phyloP scores from a whole-genome alignment of 2,888 invertebrate genomes.

The Ceratothoa steindachneri region DNA sequence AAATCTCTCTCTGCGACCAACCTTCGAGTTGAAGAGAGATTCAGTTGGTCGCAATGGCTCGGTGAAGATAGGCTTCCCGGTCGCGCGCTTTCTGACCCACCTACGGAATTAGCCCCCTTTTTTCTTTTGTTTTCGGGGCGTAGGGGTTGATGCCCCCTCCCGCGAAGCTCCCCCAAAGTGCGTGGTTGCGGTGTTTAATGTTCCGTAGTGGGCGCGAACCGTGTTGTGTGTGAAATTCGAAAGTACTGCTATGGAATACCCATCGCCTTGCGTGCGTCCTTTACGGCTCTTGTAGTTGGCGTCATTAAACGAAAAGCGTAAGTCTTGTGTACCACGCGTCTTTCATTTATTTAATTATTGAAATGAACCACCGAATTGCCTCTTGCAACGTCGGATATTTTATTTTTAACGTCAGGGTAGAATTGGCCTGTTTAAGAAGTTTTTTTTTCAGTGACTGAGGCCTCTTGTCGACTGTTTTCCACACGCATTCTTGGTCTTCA shows the following conservation, averaged over 20 bases:
- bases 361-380: no score
- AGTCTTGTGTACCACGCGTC: no score
- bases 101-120: neutral
- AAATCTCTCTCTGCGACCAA: neutral
- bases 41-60: slow-evolving; percentile 1
- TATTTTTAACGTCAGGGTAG: no score
- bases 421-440: no score
- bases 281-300: neutral
- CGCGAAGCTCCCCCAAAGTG: neutral
- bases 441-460: no score
- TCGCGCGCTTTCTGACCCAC: neutral
- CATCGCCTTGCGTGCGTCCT: neutral
- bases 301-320: neutral
- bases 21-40: neutral
- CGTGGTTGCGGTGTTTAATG: neutral
- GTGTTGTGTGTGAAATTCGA: neutral
- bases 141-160: neutral
- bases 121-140: neutral
- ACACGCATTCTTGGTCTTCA: no score
- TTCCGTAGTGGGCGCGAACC: neutral
- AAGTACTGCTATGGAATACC: neutral
- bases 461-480: no score
- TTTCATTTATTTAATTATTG: no score
- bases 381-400: no score
- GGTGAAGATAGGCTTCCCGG: neutral